phyloP scores from a whole-genome alignment of 2,797 vertebrate genomes.

The Notamacropus eugenii region DNA sequence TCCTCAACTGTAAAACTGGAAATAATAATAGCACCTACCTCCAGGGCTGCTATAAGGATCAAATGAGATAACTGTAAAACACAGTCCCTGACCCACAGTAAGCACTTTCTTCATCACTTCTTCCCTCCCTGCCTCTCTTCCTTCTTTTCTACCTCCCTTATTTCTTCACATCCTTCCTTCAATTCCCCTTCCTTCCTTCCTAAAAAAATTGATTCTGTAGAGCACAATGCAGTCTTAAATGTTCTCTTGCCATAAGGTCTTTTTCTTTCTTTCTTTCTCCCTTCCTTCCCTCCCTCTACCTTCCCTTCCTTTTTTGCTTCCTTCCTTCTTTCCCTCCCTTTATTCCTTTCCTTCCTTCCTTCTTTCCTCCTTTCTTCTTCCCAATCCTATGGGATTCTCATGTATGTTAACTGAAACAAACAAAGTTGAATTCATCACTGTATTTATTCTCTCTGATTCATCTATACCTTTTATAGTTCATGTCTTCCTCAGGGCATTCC shows the following conservation, averaged over 20 bases:
- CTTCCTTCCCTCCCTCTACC: neutral
- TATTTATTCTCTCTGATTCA: neutral
- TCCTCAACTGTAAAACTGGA: neutral
- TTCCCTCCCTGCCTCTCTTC: too few relatives aligned
- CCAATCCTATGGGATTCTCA: neutral
- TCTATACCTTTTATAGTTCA: neutral
- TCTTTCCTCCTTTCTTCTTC: neutral
- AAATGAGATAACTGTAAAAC: neutral
- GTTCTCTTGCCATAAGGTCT: neutral
- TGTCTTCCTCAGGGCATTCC: neutral
- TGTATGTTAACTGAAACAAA: neutral
- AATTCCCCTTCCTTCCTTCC: neutral
- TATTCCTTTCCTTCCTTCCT: too few relatives aligned
- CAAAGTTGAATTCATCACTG: neutral
- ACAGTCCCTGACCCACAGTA: neutral
- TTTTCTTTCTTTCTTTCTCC: neutral
- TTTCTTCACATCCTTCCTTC: neutral
- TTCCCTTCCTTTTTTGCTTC: neutral
- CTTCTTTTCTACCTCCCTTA: neutral
- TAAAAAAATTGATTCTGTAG: neutral
- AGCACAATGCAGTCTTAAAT: neutral
- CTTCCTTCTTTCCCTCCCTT: neutral
- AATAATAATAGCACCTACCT: neutral
- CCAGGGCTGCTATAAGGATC: neutral
- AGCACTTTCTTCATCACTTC: neutral